These are phyloP conservation scores for Macroramphosus scolopax DNA, from an alignment of 2,797 vertebrate species.

Conservation along the genomic window DNA sequence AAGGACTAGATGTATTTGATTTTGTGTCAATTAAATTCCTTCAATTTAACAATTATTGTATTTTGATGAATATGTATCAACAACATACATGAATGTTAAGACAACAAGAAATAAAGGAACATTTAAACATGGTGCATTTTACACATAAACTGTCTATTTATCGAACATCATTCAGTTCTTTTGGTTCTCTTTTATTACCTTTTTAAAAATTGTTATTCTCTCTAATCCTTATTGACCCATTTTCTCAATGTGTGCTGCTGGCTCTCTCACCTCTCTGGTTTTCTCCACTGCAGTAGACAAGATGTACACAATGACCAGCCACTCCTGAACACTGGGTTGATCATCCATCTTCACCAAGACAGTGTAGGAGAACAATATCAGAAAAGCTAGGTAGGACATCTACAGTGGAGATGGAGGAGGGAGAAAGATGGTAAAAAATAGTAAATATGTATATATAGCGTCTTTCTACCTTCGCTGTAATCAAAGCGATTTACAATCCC, in stretches of 20 bases:
- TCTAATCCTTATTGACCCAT: too few species aligned
- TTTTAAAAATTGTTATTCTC: too few species aligned
- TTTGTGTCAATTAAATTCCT: too few species aligned
- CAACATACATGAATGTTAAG: neutral
- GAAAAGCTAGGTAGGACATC: slow-evolving; percentile 91
- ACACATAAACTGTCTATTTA: too few species aligned
- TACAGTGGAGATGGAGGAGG: slow-evolving; percentile 49
- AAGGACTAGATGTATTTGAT: too few species aligned
- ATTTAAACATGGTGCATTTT: too few species aligned
- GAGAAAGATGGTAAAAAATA: neutral
- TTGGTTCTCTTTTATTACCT: too few species aligned
- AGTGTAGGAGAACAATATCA: slow-evolving; percentile 91
- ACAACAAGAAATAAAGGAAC: neutral
- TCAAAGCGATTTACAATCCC: too few species aligned
- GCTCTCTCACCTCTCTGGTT: slow-evolving; percentile 87
- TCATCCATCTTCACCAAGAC: slow-evolving; percentile 91
- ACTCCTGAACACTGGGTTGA: slow-evolving; percentile 86
- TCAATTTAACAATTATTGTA: neutral
- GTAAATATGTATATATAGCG: too few species aligned
- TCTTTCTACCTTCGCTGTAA: too few species aligned
- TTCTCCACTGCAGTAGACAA: slow-evolving; percentile 90
- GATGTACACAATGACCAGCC: slow-evolving; percentile 91
- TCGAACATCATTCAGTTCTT: too few species aligned
- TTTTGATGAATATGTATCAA: neutral
- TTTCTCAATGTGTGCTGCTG: neutral